These are phyloP conservation scores for Gorsachius goisagi DNA, from an alignment of 2,113 vertebrate species.

Conservation along the genomic window DNA sequence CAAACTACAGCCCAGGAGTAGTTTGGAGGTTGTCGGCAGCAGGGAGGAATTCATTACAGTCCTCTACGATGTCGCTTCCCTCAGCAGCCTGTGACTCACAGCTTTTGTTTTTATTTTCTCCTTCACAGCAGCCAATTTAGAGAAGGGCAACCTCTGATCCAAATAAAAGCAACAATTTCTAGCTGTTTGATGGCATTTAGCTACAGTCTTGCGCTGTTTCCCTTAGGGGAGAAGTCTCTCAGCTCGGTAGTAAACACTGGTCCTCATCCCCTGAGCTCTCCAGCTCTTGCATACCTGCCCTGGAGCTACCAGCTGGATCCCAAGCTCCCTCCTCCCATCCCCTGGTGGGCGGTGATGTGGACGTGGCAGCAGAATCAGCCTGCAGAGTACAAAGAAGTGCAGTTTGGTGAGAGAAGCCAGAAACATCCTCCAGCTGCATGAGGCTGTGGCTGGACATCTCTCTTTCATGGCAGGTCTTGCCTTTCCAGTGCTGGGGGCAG, in stretches of 20 bases:
- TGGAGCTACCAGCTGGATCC: background rate
- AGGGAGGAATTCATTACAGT: background rate
- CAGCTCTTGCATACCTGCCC: rapidly evolving
- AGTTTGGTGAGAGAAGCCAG: background rate
- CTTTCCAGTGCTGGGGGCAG: rapidly evolving
- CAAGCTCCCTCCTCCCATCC: background rate
- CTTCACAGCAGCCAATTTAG: slow-evolving; percentile 1
- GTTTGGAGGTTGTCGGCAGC: background rate
- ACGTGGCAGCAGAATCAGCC: background rate
- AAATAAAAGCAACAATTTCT: slow-evolving; percentile 33
- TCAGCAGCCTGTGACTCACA: slow-evolving; percentile 34
- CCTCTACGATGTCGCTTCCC: background rate
- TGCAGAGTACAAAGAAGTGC: rapidly evolving
- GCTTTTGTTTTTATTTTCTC: slow-evolving; percentile 41
- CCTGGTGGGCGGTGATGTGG: background rate
- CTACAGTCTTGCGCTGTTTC: background rate
- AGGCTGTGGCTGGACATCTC: background rate
- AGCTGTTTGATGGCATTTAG: background rate
- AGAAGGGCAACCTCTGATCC: slow-evolving; percentile 38
- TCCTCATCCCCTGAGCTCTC: background rate
- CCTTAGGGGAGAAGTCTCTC: background rate
- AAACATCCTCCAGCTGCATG: background rate
- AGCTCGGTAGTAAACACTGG: background rate
- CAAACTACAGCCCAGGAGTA: background rate
- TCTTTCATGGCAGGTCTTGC: rapidly evolving